These are phyloP conservation scores for Diarsia dahlii DNA, from an alignment of 2,888 invertebrate genomes.

Conservation along the genomic window DNA sequence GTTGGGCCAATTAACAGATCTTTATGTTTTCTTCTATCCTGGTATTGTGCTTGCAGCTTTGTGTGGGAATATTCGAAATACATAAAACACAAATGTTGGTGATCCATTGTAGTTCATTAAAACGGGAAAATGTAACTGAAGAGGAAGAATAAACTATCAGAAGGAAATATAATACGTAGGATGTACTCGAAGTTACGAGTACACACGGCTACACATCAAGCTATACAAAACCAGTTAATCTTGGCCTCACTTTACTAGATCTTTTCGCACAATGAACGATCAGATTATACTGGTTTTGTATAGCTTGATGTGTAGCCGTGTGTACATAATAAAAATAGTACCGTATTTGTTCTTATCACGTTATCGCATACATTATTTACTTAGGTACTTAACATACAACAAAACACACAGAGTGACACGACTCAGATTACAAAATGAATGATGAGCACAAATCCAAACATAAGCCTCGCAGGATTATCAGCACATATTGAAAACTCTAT, in stretches of 20 bases:
- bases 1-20: constrained; percentile 20
- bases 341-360: constrained; percentile 36
- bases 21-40: constrained; percentile 21
- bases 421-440: constrained; percentile 71
- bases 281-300: no score
- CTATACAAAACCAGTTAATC: no score
- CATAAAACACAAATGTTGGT: not conserved
- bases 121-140: constrained; percentile 16
- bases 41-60: not conserved
- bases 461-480: constrained; percentile 58
- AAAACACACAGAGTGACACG: constrained; percentile 66
- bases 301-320: no score
- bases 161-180: constrained; percentile 29
- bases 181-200: constrained; percentile 12
- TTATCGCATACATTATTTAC: constrained; percentile 61
- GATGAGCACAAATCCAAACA: constrained; percentile 70
- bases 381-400: constrained; percentile 51
- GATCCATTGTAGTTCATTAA: constrained; percentile 27
- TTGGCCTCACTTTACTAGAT: no score
- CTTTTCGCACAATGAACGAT: no score
- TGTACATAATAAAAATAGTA: constrained; percentile 21
- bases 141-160: constrained; percentile 34
- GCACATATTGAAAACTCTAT: constrained; percentile 51
- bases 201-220: no score
- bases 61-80: constrained; percentile 30